These are phyloP conservation scores for Stichodactyla mertensii DNA, from an alignment of 64 coral and sea anemone species.

Conservation along the genomic window DNA sequence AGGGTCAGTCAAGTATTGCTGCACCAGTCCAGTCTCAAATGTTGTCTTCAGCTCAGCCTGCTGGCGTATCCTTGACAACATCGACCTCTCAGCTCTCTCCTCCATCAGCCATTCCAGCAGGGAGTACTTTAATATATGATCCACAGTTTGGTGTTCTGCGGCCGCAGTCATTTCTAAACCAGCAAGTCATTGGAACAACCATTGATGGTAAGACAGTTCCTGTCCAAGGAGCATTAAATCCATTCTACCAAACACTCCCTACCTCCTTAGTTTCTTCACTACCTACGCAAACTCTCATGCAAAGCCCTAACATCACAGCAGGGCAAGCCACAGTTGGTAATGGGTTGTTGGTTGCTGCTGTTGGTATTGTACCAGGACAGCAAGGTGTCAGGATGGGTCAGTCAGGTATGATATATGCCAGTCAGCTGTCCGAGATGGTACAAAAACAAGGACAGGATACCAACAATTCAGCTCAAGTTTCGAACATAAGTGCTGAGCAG, in stretches of 20 bases:
- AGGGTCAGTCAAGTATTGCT: neutral
- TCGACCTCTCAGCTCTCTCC: neutral
- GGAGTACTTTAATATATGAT: neutral
- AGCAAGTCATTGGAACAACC: conserved; percentile 18
- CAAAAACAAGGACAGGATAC: conserved; percentile 35
- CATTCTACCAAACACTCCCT: conserved; percentile 70
- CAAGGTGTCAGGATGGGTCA: conserved; percentile 59
- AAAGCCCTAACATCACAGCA: conserved; percentile 42
- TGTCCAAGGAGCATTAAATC: conserved; percentile 36
- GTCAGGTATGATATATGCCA: conserved; percentile 65
- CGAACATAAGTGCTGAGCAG: conserved; percentile 27
- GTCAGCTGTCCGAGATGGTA: conserved; percentile 24
- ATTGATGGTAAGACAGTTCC: conserved; percentile 12
- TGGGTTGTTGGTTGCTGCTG: conserved; percentile 69
- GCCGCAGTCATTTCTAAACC: neutral
- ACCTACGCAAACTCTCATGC: conserved; percentile 57
- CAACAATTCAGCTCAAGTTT: conserved; percentile 3
- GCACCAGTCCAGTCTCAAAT: neutral
- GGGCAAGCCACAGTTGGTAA: conserved; percentile 66
- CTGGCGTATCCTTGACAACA: neutral
- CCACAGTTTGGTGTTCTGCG: conserved; percentile 15
- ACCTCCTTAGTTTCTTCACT: conserved; percentile 48
- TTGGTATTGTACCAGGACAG: conserved; percentile 67
- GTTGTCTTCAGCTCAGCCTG: neutral
- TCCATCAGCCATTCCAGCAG: neutral